These are phyloP conservation scores for Pammene fasciana DNA, from an alignment of 2,888 invertebrate genomes.

Conservation along the genomic window DNA sequence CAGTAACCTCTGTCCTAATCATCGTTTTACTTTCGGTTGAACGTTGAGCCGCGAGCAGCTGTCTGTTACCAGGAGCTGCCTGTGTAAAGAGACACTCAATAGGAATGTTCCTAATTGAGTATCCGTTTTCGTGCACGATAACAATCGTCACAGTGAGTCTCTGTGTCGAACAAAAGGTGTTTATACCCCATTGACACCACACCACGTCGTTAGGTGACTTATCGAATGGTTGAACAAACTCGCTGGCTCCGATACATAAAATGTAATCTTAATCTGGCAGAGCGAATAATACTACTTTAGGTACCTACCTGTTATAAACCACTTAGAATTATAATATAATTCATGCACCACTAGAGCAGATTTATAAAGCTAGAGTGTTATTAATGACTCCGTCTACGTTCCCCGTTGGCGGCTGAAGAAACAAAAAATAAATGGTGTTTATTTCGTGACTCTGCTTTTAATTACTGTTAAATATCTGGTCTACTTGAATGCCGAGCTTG, in stretches of 20 bases:
- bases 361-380: slow-evolving; percentile 32
- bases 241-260: slow-evolving; percentile 22
- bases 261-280: slow-evolving; percentile 7
- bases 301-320: slow-evolving; percentile 19
- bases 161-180: background rate
- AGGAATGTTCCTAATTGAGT: slow-evolving; percentile 1
- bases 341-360: slow-evolving; percentile 19
- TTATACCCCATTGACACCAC: background rate
- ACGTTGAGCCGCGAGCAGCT: background rate
- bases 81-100: background rate
- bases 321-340: slow-evolving; percentile 11
- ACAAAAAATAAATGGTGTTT: slow-evolving; percentile 23
- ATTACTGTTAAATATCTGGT: slow-evolving; percentile 25
- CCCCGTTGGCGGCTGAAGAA: slow-evolving; percentile 26
- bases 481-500: slow-evolving; percentile 9
- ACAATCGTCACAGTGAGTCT: background rate
- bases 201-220: slow-evolving; percentile 5
- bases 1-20: no score
- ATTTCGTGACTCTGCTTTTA: slow-evolving; percentile 16
- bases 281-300: background rate
- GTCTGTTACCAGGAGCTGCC: no score
- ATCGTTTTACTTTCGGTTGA: no score
- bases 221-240: slow-evolving; percentile 17
- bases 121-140: background rate
- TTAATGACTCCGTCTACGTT: slow-evolving; percentile 29